Evolutionary conservation across 2,113 vertebrate genomes (phyloP), one percentile per base, ranked within the genome.

Genomic region (Leptobrachium ailaonicum): DNA sequence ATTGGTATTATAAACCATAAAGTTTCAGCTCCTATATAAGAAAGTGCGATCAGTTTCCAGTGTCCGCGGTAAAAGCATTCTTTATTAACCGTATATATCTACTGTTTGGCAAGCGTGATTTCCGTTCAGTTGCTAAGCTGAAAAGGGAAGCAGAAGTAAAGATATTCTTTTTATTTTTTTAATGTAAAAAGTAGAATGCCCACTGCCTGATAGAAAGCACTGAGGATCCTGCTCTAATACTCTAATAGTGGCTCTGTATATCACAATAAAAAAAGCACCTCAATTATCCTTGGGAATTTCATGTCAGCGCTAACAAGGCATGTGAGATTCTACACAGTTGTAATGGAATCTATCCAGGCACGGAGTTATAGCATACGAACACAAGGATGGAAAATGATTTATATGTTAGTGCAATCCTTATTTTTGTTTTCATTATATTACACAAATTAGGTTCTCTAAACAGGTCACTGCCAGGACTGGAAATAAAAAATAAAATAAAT

Each of bases 1-100:
- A 80, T 80, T 74, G 73, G 71, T 74, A 73, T 74, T 80, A 80
- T 80, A 80, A 80, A 80, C 78, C 78, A 80, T 74, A 73, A 74
- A 80, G 71, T 80, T 80, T 32, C 50, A 60, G 45, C 63, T 80
- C 71, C 54, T 80, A 80, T 74, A 80, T 80, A 80, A 67, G 68
- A 71, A 53, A 74, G 71, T 80, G 71, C 47, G 78, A 74, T 44
- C 73, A 50, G 66, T 74, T 63, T 80, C 53, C 63, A 74, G 56
- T 73, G 50, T 74, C 60, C 68, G n/a, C 53, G 73, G 73, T 80
- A 80, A 73, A 60, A 74, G 71, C 64, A 80, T 68, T 68, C 50
- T 80, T 74, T 60, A 74, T 76, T 68, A 68, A 76, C 75, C 50
- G 42, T 76, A 76, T 76, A 76, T 67, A 76, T 76, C 75, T 66